A percentile compares a stretch with the other conserved stretches of the same genome.
Evolutionary conservation across 2,113 vertebrate species (phyloP).

Genomic region (Spea multiplicata): DNA sequence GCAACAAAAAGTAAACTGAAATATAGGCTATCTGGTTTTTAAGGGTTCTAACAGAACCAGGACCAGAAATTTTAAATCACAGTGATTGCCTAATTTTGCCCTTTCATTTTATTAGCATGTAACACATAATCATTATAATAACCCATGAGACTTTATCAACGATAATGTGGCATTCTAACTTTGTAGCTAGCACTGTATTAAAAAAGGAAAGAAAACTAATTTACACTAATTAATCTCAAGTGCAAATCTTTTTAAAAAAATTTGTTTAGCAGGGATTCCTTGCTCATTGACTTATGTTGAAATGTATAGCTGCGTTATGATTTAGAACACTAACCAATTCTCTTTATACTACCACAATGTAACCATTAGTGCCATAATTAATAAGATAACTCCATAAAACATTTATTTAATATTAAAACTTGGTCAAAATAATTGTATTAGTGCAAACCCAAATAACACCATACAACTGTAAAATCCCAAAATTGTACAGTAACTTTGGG

Average conservation of each 20-base stretch:
- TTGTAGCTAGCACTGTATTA: constrained; percentile 3
- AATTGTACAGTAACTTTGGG: too few relatives aligned
- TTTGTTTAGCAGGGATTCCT: constrained; percentile 3
- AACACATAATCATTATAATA: constrained; percentile 8
- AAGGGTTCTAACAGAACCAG: too few relatives aligned
- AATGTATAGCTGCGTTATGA: background rate
- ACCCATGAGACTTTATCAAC: constrained; percentile 22
- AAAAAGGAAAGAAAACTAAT: constrained; percentile 15
- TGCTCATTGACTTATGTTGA: background rate
- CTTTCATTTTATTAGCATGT: background rate
- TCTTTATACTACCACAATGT: constrained; percentile 9
- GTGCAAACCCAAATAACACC: too few relatives aligned
- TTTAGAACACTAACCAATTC: constrained; percentile 13
- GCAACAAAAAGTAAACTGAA: too few relatives aligned
- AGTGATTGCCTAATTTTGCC: background rate
- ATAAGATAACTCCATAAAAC: background rate
- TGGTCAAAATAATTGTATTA: too few relatives aligned
- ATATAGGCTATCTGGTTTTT: too few relatives aligned
- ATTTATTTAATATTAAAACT: too few relatives aligned
- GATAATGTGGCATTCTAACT: background rate
- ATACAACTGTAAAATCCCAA: too few relatives aligned
- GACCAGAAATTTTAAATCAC: too few relatives aligned
- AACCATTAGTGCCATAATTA: background rate
- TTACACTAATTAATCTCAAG: constrained; percentile 24
- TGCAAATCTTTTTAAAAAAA: constrained; percentile 7